Conservation (phyloP, 1,140 invertebrate species). For the Macrotrachela quadricornifera region DNA sequence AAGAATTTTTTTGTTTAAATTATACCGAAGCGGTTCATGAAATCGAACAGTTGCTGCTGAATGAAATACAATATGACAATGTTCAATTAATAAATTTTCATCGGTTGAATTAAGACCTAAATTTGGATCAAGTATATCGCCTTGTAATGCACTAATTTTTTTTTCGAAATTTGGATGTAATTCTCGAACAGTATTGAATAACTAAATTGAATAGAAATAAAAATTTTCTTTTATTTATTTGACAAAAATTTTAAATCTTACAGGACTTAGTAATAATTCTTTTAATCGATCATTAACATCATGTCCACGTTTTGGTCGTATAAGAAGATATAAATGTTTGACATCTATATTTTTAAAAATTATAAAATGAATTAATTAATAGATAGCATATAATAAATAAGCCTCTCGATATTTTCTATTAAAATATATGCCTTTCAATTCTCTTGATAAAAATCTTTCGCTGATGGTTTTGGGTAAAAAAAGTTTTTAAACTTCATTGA, state of each 20-base stretch:
- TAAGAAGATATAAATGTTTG: conserved; percentile 45
- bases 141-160: conserved; percentile 64
- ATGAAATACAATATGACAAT: conserved; percentile 80
- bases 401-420: too few relatives aligned
- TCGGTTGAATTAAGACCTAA: conserved; percentile 62
- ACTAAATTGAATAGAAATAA: conserved; percentile 13
- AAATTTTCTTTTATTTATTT: background rate
- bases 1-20: background rate
- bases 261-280: conserved; percentile 20
- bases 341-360: too few relatives aligned
- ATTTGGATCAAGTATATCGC: conserved; percentile 67
- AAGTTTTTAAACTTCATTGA: too few relatives aligned
- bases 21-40: conserved; percentile 69
- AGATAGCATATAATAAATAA: too few relatives aligned
- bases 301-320: conserved; percentile 50
- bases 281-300: conserved; percentile 36
- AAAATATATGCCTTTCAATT: too few relatives aligned
- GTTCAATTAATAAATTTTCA: conserved; percentile 42
- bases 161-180: conserved; percentile 36
- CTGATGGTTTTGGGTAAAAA: too few relatives aligned
- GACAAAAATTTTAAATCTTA: background rate
- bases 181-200: conserved; percentile 23
- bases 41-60: conserved; percentile 96
- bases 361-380: too few relatives aligned
- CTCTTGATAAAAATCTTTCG: too few relatives aligned